A percentile compares a stretch with the other conserved stretches of the same genome.
These are phyloP conservation scores for Zhengitettix transpicula DNA, from an alignment of 2,888 invertebrate species.

Conservation along the genomic window DNA sequence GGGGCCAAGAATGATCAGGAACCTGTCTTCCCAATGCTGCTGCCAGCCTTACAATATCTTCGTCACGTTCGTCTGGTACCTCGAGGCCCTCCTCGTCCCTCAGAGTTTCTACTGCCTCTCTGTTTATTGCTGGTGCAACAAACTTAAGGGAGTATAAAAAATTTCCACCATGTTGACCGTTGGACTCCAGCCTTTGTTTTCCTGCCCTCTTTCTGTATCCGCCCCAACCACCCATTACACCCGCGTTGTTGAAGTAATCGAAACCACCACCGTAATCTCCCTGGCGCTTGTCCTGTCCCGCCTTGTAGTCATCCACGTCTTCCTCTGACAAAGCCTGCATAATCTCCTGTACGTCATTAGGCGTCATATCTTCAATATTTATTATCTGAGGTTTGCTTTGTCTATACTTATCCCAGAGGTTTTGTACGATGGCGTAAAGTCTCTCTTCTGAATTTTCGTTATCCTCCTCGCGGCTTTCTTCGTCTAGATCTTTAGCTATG, in stretches of 20 bases:
- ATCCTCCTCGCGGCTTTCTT: conserved; percentile 15
- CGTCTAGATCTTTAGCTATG: conserved; percentile 17
- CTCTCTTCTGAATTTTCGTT: conserved; percentile 25
- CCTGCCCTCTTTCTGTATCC: conserved; percentile 6
- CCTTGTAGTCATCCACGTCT: background rate
- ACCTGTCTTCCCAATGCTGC: background rate
- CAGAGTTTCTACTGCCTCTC: conserved; percentile 10
- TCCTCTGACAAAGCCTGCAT: conserved; percentile 14
- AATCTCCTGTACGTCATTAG: conserved; percentile 16
- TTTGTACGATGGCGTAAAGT: conserved; percentile 35
- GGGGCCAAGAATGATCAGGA: background rate
- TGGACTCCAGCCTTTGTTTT: conserved; percentile 8
- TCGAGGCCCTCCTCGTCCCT: conserved; percentile 6
- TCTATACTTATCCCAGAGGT: conserved; percentile 40
- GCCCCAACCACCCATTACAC: conserved; percentile 6
- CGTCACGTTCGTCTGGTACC: conserved; percentile 9
- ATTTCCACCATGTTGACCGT: conserved; percentile 4
- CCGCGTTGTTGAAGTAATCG: conserved; percentile 14
- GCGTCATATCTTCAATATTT: conserved; percentile 16
- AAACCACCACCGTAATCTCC: conserved; percentile 13
- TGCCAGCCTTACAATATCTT: conserved; percentile 4
- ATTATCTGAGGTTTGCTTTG: conserved; percentile 23
- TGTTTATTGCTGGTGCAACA: conserved; percentile 8
- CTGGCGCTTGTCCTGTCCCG: conserved; percentile 3
- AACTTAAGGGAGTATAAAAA: conserved; percentile 12